Percentiles rank a stretch among this genome's conserved stretches.
phyloP scores from a whole-genome alignment of 2,797 vertebrate genomes.

The Telmatherina bonti region DNA sequence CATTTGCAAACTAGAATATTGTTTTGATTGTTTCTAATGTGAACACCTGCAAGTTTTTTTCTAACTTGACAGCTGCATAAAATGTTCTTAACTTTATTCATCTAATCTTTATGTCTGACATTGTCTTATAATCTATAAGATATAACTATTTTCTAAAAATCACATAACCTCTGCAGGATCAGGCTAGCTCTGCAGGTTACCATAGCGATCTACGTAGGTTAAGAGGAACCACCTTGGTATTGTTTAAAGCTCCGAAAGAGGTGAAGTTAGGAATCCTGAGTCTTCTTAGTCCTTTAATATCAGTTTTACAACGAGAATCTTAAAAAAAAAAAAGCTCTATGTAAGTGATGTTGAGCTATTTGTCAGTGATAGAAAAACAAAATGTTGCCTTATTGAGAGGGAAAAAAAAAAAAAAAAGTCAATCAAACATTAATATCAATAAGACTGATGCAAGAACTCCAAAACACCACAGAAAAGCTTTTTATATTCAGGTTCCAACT shows the following conservation, averaged over 20 bases:
- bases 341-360: constrained; percentile 9
- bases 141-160: too few relatives aligned
- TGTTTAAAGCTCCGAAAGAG: too few relatives aligned
- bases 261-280: background rate
- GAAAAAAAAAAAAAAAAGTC: background rate
- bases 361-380: background rate
- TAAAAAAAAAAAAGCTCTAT: background rate
- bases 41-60: too few relatives aligned
- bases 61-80: too few relatives aligned
- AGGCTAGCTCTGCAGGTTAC: background rate
- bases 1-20: too few relatives aligned
- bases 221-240: background rate
- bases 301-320: background rate
- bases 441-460: background rate
- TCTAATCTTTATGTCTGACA: too few relatives aligned
- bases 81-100: too few relatives aligned
- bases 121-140: too few relatives aligned
- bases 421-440: too few relatives aligned
- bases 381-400: background rate
- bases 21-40: too few relatives aligned
- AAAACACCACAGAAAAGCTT: too few relatives aligned
- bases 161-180: background rate
- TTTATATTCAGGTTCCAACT: too few relatives aligned
- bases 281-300: background rate
- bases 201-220: background rate